Evolutionary conservation across 1,140 invertebrate species (phyloP).

Genomic region (Delia radicum): DNA sequence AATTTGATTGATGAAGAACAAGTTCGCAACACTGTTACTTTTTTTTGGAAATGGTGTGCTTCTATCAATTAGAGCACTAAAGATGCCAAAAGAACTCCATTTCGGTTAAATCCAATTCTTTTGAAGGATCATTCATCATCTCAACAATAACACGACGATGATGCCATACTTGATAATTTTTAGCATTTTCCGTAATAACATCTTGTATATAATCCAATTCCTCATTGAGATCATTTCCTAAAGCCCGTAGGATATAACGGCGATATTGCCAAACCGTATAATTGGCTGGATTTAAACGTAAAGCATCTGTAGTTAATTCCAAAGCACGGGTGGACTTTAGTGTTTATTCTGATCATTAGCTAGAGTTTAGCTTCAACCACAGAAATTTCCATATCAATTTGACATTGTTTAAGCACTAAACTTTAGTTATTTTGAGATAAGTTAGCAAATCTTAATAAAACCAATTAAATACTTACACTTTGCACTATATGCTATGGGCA

Average conservation of each 20-base stretch:
- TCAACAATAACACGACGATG: constrained; percentile 87
- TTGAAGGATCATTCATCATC: constrained; percentile 75
- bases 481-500: too few relatives aligned
- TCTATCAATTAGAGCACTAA: too few relatives aligned
- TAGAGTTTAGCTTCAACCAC: constrained; percentile 92
- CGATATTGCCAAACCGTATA: constrained; percentile 98
- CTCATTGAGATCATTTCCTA: constrained; percentile 76
- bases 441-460: too few relatives aligned
- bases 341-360: constrained; percentile 78
- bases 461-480: too few relatives aligned
- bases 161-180: constrained; percentile 98
- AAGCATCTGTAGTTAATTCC: constrained; percentile 83
- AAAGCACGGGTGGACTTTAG: constrained; percentile 90
- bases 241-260: constrained; percentile 75
- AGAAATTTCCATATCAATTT: constrained; percentile 84
- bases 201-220: constrained; percentile 84
- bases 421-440: too few relatives aligned
- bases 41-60: too few relatives aligned
- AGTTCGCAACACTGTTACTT: too few relatives aligned
- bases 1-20: too few relatives aligned
- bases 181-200: constrained; percentile 87
- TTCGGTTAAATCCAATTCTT: constrained; percentile 83
- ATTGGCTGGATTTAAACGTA: constrained; percentile 93
- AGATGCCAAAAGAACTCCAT: too few relatives aligned
- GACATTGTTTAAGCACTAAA: too few relatives aligned